Evolutionary conservation across 2,797 vertebrate species (phyloP), one percentile per base, ranked within the genome.

Genomic region (Molossus alvarezi): DNA sequence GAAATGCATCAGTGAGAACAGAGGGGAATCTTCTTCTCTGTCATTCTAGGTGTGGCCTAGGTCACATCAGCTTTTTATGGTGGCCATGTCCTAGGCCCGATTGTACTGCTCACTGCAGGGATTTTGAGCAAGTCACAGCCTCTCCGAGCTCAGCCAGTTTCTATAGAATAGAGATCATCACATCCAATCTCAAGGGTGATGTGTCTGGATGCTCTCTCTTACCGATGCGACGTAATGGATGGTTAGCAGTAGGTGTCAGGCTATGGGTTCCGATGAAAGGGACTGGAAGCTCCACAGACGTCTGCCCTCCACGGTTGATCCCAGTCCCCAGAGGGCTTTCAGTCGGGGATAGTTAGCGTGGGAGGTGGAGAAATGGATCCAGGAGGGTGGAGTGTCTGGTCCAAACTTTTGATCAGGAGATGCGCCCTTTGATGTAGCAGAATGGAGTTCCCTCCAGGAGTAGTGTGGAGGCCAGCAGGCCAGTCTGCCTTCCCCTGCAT

Each of bases 331-430:
- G 95, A 95, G 96, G n/a, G 29, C 92, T 48, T 45, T 96, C 71
- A 65, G 94, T 91, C 0, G 0, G 92, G 81, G 67, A 57, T 55
- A 62, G 67, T 87, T 53, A 29, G 84, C 0, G 81, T 97, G 90
- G 97, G 96, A 97, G 64, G 77, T 29, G 14, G 57, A 88, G 95
- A 80, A 95, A 67, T 62, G 71, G 75, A n/a, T 95, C 95, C 95
- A 97, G 94, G 86, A 94, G 95, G 80, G 80, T 86, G 53, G 92
- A 72, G 62, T 62, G 94, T 96, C 95, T 97, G 90, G 41, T 96
- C 92, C 92, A 96, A 87, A 95, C 92, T 96, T 98, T 97, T 98
- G 97, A 97, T 97, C 96, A 57, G 92, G 71, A 93, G 73, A 55
- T 48, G 71, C 1, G 0, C 75, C 71, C 90, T 98, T 97, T 98